These are phyloP conservation scores for Holcopasites calliopsidis DNA, from an alignment of 1,140 invertebrate species.

Conservation along the genomic window DNA sequence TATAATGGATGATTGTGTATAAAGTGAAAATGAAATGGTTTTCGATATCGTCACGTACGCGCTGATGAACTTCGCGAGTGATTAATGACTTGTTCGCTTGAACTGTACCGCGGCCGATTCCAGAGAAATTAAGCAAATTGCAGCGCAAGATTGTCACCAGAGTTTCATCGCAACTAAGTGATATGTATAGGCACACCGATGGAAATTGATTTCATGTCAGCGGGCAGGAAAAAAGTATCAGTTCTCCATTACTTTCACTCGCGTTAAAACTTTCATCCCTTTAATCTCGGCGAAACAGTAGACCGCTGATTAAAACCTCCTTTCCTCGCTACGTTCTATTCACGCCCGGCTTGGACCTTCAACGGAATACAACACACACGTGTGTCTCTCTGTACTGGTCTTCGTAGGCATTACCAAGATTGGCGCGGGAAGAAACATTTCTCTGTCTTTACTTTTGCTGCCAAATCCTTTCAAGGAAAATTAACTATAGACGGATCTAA, in stretches of 20 bases:
- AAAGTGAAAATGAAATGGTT: constrained; percentile 40
- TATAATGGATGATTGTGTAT: constrained; percentile 13
- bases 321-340: background rate
- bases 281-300: too few species aligned
- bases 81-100: constrained; percentile 11
- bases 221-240: background rate
- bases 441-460: background rate
- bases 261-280: background rate
- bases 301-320: constrained; percentile 17
- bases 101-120: background rate
- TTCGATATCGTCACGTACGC: constrained; percentile 26
- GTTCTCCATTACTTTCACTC: background rate
- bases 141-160: background rate
- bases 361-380: too few species aligned
- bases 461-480: constrained; percentile 22
- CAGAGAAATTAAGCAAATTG: background rate
- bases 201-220: background rate
- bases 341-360: background rate
- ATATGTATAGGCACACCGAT: background rate
- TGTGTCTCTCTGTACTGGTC: too few species aligned
- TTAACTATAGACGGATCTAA: background rate
- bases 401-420: constrained; percentile 27
- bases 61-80: constrained; percentile 19
- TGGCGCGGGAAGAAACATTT: background rate
- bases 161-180: background rate